A percentile compares a stretch with the other conserved stretches of the same genome.
Evolutionary conservation across 1,140 invertebrate species (phyloP).

Genomic region (Mamestra configurata): DNA sequence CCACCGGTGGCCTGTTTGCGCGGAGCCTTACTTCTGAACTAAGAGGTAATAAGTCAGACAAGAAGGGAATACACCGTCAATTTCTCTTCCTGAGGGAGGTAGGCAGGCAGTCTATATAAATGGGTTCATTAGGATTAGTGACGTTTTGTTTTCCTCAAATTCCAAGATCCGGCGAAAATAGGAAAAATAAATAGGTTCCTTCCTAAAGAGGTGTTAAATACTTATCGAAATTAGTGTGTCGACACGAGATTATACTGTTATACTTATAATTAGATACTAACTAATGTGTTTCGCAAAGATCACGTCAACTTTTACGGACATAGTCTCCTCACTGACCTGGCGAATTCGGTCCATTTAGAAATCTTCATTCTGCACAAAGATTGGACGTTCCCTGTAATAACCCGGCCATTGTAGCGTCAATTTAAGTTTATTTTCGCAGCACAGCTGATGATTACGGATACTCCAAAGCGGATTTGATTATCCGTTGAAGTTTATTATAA

Average conservation of each 20-base stretch:
- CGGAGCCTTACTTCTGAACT: too few species aligned
- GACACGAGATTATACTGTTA: conserved; percentile 16
- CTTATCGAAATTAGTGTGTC: background rate
- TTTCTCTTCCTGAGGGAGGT: too few species aligned
- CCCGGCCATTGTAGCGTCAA: conserved; percentile 14
- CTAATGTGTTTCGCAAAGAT: background rate
- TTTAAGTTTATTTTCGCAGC: conserved; percentile 8
- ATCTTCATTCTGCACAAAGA: conserved; percentile 7
- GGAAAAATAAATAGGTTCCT: background rate
- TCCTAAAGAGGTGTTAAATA: background rate
- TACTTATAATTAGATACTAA: background rate
- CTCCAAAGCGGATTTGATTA: conserved; percentile 10
- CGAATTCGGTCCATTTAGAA: background rate
- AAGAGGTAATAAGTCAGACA: too few species aligned
- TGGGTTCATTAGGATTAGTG: background rate
- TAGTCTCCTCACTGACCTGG: background rate
- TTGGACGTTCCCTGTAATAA: conserved; percentile 14
- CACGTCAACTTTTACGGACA: conserved; percentile 7
- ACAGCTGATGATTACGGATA: background rate
- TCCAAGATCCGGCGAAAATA: background rate
- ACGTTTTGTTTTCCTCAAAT: background rate
- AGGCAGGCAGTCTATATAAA: too few species aligned
- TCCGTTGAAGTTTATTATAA: conserved; percentile 25
- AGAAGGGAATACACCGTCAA: too few species aligned
- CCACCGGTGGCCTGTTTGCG: too few species aligned